Percentiles rank a stretch among this genome's conserved stretches.
phyloP scores from a whole-genome alignment of 1,140 invertebrate species.

The Amyelois transitella region DNA sequence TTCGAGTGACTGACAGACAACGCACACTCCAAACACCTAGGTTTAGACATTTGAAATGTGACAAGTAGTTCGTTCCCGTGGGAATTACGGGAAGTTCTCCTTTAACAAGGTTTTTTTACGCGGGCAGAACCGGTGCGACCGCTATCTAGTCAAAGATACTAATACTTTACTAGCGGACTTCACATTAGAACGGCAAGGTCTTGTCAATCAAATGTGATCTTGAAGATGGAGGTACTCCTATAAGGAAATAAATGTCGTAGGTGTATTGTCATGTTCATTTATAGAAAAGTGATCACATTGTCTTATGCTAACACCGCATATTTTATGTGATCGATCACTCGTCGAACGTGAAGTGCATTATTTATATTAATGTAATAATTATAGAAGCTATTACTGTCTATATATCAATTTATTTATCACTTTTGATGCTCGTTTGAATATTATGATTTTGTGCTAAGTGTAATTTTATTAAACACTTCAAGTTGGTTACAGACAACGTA shows the following conservation, averaged over 20 bases:
- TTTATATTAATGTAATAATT: no score
- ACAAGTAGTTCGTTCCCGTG: no score
- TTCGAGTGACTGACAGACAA: no score
- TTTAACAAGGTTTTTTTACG: no score
- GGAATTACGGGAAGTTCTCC: no score
- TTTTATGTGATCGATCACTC: background rate
- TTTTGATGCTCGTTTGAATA: no score
- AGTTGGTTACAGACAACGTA: background rate
- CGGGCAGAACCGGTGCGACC: no score
- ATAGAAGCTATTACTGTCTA: no score
- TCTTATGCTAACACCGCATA: background rate
- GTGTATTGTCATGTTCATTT: background rate
- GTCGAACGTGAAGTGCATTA: background rate
- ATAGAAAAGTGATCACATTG: background rate
- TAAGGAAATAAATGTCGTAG: background rate
- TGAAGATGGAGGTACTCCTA: background rate
- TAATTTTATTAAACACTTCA: background rate
- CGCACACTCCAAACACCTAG: no score
- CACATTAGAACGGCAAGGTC: background rate
- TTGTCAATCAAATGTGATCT: background rate
- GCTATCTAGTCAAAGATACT: background rate
- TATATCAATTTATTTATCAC: no score
- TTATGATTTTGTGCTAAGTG: no score
- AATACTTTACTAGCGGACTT: background rate
- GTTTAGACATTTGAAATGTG: no score